phyloP scores from a whole-genome alignment of 2,888 invertebrate genomes.

The Cotesia congregata region DNA sequence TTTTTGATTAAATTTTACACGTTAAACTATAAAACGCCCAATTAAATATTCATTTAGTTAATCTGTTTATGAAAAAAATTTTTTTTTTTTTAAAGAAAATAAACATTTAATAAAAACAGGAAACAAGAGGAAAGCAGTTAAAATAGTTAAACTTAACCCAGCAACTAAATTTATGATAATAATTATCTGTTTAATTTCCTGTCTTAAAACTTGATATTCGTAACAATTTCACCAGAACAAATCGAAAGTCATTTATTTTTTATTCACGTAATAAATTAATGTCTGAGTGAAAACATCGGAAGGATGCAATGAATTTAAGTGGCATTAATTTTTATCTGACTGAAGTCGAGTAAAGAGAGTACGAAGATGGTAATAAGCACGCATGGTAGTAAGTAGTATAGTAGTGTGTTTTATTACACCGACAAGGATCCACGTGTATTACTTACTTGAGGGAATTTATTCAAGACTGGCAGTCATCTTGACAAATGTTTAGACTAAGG shows the following conservation, averaged over 20 bases:
- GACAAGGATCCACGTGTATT: neutral
- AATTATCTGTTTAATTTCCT: conserved; percentile 17
- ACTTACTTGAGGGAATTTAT: conserved; percentile 29
- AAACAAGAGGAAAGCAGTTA: neutral
- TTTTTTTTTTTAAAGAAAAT: too few relatives aligned
- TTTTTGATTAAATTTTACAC: too few relatives aligned
- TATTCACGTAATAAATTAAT: conserved; percentile 6
- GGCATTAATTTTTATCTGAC: conserved; percentile 21
- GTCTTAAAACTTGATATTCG: conserved; percentile 7
- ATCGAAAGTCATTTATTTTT: neutral
- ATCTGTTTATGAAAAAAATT: too few relatives aligned
- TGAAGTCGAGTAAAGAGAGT: neutral
- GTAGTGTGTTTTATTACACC: neutral
- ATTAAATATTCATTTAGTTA: too few relatives aligned
- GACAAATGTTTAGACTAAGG: conserved; percentile 39
- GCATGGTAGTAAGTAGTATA: neutral
- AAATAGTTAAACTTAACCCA: neutral
- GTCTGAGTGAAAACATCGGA: conserved; percentile 3
- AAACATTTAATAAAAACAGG: neutral
- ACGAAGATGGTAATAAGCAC: neutral
- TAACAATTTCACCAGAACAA: neutral
- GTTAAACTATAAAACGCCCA: too few relatives aligned
- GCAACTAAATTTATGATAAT: neutral
- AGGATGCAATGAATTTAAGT: conserved; percentile 21
- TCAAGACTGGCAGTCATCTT: conserved; percentile 44